These are phyloP conservation scores for Diachasmimorpha longicaudata DNA, from an alignment of 1,140 invertebrate genomes.

Conservation along the genomic window DNA sequence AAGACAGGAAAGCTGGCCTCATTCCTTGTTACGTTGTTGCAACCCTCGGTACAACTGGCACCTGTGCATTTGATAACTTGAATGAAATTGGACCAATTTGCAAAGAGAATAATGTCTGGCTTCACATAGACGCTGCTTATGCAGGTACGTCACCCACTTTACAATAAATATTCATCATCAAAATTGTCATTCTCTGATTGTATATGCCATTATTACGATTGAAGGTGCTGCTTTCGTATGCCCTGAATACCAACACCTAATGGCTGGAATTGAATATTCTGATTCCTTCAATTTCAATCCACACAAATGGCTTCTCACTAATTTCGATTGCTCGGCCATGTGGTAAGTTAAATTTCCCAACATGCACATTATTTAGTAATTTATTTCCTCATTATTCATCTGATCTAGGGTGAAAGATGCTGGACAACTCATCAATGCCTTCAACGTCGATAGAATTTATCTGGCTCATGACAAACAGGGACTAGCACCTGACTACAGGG, in stretches of 20 bases:
- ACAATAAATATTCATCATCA: neutral
- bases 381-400: neutral
- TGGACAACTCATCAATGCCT: constrained; percentile 79
- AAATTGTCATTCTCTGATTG: neutral
- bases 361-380: neutral
- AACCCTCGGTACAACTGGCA: constrained; percentile 91
- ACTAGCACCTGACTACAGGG: constrained; percentile 83
- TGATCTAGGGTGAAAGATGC: constrained; percentile 78
- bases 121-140: constrained; percentile 91
- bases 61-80: constrained; percentile 90
- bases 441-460: constrained; percentile 93
- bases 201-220: neutral
- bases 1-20: constrained; percentile 74
- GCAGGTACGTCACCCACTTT: constrained; percentile 63
- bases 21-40: constrained; percentile 84
- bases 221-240: constrained; percentile 84
- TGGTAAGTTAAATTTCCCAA: constrained; percentile 62
- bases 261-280: constrained; percentile 81
- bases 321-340: constrained; percentile 90
- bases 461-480: constrained; percentile 73
- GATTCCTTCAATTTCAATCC: constrained; percentile 91
- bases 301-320: constrained; percentile 91
- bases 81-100: constrained; percentile 83
- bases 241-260: constrained; percentile 83
- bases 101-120: constrained; percentile 77